Evolutionary conservation across 2,888 invertebrate genomes (phyloP).

Genomic region (Isotomurus palustris): DNA sequence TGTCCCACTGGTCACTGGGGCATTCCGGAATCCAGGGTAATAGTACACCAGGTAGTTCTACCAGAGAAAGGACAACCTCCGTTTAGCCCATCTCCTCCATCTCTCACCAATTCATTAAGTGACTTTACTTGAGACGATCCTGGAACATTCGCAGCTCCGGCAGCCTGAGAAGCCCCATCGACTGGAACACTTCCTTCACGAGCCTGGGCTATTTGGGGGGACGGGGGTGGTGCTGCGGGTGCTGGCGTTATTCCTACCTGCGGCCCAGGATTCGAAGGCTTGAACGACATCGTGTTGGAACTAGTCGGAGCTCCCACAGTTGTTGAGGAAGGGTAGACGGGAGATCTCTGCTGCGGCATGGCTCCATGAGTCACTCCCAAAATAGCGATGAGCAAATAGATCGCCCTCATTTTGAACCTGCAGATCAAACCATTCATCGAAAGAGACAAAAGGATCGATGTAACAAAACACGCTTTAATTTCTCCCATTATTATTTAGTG

Average conservation of each 20-base stretch:
- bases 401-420: constrained; percentile 21
- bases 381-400: constrained; percentile 16
- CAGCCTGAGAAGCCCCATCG: neutral
- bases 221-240: neutral
- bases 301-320: constrained; percentile 11
- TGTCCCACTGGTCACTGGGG: constrained; percentile 3
- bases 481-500: neutral
- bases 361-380: constrained; percentile 28
- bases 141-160: neutral
- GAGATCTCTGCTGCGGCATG: constrained; percentile 23
- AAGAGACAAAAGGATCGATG: no score
- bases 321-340: constrained; percentile 32
- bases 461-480: neutral
- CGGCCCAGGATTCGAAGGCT: neutral
- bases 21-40: constrained; percentile 17
- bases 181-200: constrained; percentile 13
- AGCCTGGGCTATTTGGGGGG: constrained; percentile 25
- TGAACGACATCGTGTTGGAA: constrained; percentile 8
- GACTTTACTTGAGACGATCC: constrained; percentile 27
- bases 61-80: no score
- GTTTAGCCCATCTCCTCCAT: no score
- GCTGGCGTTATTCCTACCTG: constrained; percentile 16
- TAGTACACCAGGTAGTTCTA: constrained; percentile 40
- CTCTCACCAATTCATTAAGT: neutral
- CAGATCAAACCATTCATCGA: neutral